Percentiles rank a stretch among this genome's conserved stretches.
These are phyloP conservation scores for Agriotes lineatus DNA, from an alignment of 2,888 invertebrate species.

Conservation along the genomic window DNA sequence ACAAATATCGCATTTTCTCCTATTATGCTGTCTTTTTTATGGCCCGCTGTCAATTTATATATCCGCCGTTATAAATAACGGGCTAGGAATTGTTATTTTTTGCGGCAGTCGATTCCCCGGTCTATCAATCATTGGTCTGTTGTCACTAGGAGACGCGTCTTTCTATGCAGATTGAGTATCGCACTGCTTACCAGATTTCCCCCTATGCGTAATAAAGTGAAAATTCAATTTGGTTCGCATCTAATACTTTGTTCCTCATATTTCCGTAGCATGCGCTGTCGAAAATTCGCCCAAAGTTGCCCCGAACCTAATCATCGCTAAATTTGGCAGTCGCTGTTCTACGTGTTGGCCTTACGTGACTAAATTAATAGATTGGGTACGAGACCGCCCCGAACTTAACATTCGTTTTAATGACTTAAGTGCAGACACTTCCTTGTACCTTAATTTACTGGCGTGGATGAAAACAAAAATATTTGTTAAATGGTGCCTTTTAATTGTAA, in stretches of 20 bases:
- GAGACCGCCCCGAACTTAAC: too few species aligned
- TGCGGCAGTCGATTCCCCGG: slow-evolving; percentile 42
- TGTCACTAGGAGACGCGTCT: slow-evolving; percentile 43
- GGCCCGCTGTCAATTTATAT: slow-evolving; percentile 46
- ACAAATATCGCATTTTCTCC: slow-evolving; percentile 41
- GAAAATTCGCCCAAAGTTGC: too few species aligned
- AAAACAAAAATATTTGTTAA: too few species aligned
- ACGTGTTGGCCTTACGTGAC: too few species aligned
- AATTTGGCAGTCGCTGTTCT: too few species aligned
- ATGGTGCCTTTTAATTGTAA: too few species aligned
- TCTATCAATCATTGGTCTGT: slow-evolving; percentile 48
- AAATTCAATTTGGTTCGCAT: slow-evolving; percentile 41
- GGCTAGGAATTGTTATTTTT: slow-evolving; percentile 43
- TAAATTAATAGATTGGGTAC: too few species aligned
- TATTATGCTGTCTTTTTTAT: slow-evolving; percentile 43
- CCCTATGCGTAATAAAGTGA: slow-evolving; percentile 37
- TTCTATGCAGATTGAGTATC: slow-evolving; percentile 46
- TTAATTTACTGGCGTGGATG: too few species aligned
- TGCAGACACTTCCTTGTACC: too few species aligned
- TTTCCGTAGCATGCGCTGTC: too few species aligned
- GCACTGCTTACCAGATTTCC: slow-evolving; percentile 32
- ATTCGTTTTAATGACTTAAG: too few species aligned
- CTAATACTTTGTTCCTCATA: slow-evolving; percentile 31
- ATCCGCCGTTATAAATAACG: slow-evolving; percentile 45
- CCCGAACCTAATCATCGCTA: too few species aligned